Conservation (phyloP, 2,797 vertebrate genomes). For the Tamandua tetradactyla region DNA sequence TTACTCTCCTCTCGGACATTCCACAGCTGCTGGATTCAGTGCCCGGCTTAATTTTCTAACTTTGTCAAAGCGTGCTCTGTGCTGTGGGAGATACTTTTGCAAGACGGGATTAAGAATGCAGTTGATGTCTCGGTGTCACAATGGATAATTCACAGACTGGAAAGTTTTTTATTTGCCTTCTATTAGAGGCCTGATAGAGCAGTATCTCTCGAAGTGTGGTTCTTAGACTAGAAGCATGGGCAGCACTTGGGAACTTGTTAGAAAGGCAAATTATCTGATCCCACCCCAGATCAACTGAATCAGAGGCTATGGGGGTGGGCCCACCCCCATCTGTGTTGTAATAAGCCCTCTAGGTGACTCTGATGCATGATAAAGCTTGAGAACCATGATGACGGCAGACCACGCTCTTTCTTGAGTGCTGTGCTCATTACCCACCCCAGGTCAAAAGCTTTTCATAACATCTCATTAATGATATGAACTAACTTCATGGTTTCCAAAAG, state of each 20-base stretch:
- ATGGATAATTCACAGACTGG: not conserved
- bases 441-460: not conserved
- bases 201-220: not conserved
- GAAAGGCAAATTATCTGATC: not conserved
- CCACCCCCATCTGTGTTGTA: not conserved
- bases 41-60: not conserved
- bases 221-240: not conserved
- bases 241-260: too few relatives aligned
- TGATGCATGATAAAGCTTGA: not conserved
- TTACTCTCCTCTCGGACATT: not conserved
- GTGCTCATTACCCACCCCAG: too few relatives aligned
- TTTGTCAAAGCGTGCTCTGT: not conserved
- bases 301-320: not conserved
- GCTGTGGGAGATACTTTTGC: not conserved
- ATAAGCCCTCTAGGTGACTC: too few relatives aligned
- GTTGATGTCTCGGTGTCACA: not conserved
- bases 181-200: not conserved
- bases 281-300: rapidly evolving
- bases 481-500: not conserved
- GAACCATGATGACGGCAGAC: not conserved
- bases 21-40: too few relatives aligned
- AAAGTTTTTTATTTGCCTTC: conserved; percentile 34
- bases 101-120: not conserved
- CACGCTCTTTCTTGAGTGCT: not conserved
- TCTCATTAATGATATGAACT: not conserved